Evolutionary conservation across 1,140 invertebrate species (phyloP), one percentile per base, ranked within the genome.

Genomic region (Bathynomus jamesi): DNA sequence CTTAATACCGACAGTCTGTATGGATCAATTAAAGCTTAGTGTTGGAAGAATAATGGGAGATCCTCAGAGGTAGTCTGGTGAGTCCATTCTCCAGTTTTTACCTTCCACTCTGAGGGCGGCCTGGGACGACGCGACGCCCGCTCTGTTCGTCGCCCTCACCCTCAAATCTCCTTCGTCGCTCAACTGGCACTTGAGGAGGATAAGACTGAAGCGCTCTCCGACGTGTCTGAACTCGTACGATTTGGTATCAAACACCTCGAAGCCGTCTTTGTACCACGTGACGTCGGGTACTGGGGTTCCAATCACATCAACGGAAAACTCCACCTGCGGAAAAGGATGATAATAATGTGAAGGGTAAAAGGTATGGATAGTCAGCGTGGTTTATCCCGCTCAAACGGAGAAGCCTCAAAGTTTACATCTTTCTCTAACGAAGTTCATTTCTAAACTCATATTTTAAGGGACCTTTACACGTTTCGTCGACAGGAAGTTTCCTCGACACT

Each of bases 211-310:
- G 29, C 84, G 86, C 25, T 91, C 89, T 69, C 89, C 89, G 91
- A 91, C 0, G 89, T 91, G 0, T 75, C 75, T 27, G 79, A 80
- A 61, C 78, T 81, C 46, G 80, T 69, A 70, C 78, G 80, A 28
- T 28, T 74, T 66, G 29, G 68, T 70, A 24, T 76, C 73, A 27
- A 75, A 74, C 17, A 77, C 70, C 61, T 76, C 77, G 32, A 75
- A 71, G 31, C 89, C 90, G 80, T 94, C 91, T 81, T 94, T 94
- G 82, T 90, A 96, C 95, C 95, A 99, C n/a, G 88, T 88, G 27
- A 98, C 87, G 77, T 90, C 90, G 2, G 96, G 94, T 5, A 86
- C 81, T 0, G 96, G 95, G 29, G 87, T 87, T 1, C 95, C 95
- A 11, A 87, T 83, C 71, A 94, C 91, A 73, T 89, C 86, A 0